These are phyloP conservation scores for Parnassius mnemosyne DNA, from an alignment of 2,888 invertebrate genomes.

Conservation along the genomic window DNA sequence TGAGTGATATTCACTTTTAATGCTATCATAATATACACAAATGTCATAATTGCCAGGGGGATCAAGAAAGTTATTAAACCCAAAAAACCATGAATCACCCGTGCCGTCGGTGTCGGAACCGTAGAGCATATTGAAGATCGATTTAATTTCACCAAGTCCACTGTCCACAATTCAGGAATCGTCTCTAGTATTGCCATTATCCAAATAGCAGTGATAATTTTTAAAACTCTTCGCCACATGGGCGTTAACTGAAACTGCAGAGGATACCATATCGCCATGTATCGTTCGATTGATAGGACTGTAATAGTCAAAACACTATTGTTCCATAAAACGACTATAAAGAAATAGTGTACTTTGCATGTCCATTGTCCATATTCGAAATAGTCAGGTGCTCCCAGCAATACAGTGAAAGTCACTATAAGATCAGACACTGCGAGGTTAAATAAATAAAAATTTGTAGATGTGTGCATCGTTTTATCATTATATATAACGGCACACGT, in stretches of 20 bases:
- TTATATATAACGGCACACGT: slow-evolving; percentile 38
- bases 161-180: slow-evolving; percentile 50
- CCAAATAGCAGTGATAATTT: slow-evolving; percentile 50
- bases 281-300: slow-evolving; percentile 54
- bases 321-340: slow-evolving; percentile 35
- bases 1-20: slow-evolving; percentile 37
- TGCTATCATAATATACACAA: slow-evolving; percentile 40
- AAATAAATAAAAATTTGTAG: slow-evolving; percentile 26
- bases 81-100: slow-evolving; percentile 30
- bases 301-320: slow-evolving; percentile 57
- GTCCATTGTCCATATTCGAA: slow-evolving; percentile 26
- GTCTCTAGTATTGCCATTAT: slow-evolving; percentile 49
- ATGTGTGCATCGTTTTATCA: slow-evolving; percentile 26
- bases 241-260: slow-evolving; percentile 43
- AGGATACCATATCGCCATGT: slow-evolving; percentile 55
- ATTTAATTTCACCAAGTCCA: slow-evolving; percentile 42
- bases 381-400: slow-evolving; percentile 30
- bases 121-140: slow-evolving; percentile 33
- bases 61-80: slow-evolving; percentile 36
- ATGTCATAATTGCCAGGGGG: slow-evolving; percentile 38
- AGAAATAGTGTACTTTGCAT: slow-evolving; percentile 35
- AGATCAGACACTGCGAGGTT: slow-evolving; percentile 27
- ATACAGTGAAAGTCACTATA: slow-evolving; percentile 30
- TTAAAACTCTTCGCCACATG: slow-evolving; percentile 48
- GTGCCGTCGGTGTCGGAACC: slow-evolving; percentile 26